Base-by-base conservation (phyloP, 2,888 invertebrate genomes). In the Chrysolina oricalcia region DNA sequence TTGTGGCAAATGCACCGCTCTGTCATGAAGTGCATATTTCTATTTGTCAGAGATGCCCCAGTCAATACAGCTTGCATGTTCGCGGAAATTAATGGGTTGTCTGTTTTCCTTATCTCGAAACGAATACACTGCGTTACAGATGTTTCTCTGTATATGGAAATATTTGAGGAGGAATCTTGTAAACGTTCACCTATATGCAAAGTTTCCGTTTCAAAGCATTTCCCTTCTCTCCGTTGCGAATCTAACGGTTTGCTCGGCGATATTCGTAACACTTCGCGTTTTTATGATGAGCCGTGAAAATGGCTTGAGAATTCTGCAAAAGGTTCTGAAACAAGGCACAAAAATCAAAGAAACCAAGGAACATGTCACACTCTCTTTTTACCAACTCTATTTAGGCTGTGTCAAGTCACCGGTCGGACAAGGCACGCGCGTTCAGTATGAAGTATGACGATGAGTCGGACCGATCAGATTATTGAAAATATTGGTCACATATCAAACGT, bases 11-110 rank as follows among this genome's bases (percentile, higher is more conserved):
- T 21, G 19, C 68, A 68, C 73, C 73, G 73, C 73, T 72, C 56
- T 67, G 73, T 73, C 73, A 73, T 73, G 67, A 73, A 68, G 59
- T 72, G 66, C 53, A 72, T 67, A 72, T 72, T 72, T 66, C 72
- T 41, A 67, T 72, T 72, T 56, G 62, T 67, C 27, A 67, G 23
- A 50, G 66, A 56, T 72, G 66, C 66, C 59, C 21, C 67, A 59
- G 59, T 70, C 62, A 63, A 70, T 64, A 50, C 63, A 64, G 40
- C 62, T 68, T 63, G 72, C 68, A 67, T 68, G 48, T 73, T 68
- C 63, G 56, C n/a, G 35, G 48, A 69, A 65, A 65, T 65, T 43
- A 65, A 56, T 56, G 56, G 40, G 40, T 65, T 56, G 64, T 64
- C 71, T 65, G 48, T 71, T 71, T 53, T 71, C 17, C 23, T 65